Conservation (phyloP, 2,113 vertebrate species). For the Cryptotis parvus region DNA sequence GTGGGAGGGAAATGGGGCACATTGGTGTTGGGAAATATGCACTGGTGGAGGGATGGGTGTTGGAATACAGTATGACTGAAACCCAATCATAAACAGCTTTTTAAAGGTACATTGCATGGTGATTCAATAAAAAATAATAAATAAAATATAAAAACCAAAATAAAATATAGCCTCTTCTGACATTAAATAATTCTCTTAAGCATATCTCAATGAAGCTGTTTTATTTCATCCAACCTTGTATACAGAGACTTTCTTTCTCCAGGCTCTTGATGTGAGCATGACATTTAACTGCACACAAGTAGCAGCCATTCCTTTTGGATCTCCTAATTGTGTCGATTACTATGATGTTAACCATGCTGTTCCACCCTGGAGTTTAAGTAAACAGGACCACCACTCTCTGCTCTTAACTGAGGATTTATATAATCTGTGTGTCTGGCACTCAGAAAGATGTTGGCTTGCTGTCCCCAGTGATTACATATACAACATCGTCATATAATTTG, state of each 20-base stretch:
- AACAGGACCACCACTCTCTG: slow-evolving; percentile 74
- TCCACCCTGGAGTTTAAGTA: slow-evolving; percentile 60
- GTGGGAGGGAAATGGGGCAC: too few relatives aligned
- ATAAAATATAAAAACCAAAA: too few relatives aligned
- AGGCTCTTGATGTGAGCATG: background rate
- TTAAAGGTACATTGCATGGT: too few relatives aligned
- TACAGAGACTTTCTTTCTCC: background rate
- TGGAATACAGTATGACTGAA: too few relatives aligned
- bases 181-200: background rate
- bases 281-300: slow-evolving; percentile 33
- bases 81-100: too few relatives aligned
- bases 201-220: slow-evolving; percentile 3
- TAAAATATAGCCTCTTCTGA: slow-evolving; percentile 6
- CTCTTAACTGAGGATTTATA: slow-evolving; percentile 68
- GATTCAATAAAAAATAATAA: too few relatives aligned
- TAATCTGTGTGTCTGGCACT: slow-evolving; percentile 60
- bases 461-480: slow-evolving; percentile 37
- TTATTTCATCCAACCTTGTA: slow-evolving; percentile 35
- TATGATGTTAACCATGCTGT: slow-evolving; percentile 66
- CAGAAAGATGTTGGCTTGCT: slow-evolving; percentile 18
- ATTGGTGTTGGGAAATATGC: too few relatives aligned
- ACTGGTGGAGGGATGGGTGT: too few relatives aligned
- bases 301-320: background rate
- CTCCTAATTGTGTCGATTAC: slow-evolving; percentile 47
- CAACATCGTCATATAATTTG: slow-evolving; percentile 57